Conservation (phyloP, 2,888 invertebrate genomes). For the Nemotelus nigrinus region DNA sequence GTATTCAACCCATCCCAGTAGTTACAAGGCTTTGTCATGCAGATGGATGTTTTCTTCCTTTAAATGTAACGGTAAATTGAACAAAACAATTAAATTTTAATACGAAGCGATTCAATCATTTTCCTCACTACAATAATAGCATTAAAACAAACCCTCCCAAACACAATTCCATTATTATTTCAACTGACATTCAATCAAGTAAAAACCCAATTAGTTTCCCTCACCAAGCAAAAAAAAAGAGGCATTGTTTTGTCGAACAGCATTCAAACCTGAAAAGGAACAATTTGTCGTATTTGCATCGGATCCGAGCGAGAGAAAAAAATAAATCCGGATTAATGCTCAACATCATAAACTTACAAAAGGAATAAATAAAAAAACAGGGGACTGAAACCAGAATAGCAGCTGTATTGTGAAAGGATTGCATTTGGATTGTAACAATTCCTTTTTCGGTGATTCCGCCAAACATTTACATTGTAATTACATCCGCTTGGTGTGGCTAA, state of each 20-base stretch:
- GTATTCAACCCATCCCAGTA: no score
- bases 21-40: no score
- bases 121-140: no score
- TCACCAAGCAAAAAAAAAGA: neutral
- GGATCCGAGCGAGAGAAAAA: neutral
- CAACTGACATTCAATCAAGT: neutral
- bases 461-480: conserved; percentile 46
- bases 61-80: no score
- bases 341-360: conserved; percentile 13
- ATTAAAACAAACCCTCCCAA: no score
- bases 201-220: conserved; percentile 5
- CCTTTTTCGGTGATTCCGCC: conserved; percentile 26
- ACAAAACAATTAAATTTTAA: no score
- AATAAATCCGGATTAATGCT: conserved; percentile 5
- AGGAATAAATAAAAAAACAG: neutral
- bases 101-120: no score
- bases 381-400: neutral
- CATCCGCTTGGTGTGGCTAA: conserved; percentile 44
- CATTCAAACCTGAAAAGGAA: neutral
- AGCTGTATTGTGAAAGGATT: conserved; percentile 32
- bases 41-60: no score
- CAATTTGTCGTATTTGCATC: neutral
- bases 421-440: conserved; percentile 23
- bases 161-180: no score
- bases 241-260: neutral